Evolutionary conservation across 2,797 vertebrate species (phyloP), one percentile per base, ranked within the genome.

Genomic region (Setipinna tenuifilis): DNA sequence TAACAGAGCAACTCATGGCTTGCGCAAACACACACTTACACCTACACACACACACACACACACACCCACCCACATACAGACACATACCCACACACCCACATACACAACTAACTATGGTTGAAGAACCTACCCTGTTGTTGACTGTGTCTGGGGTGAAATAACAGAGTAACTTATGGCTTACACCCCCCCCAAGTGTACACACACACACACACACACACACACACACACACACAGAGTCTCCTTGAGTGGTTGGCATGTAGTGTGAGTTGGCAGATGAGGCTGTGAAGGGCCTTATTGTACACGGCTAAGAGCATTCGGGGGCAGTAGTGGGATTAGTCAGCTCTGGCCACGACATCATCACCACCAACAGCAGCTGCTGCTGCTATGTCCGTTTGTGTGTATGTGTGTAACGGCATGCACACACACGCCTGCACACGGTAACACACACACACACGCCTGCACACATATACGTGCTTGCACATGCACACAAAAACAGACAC

Each of bases 241-340:
- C 62, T 65, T 65, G 62, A 65, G 28, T 65, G 62, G 62, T 23
- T 65, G 62, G 23, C 62, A 65, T 65, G 62, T 14, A 28, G 62
- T 23, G 10, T 25, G 61, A 9, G 23, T 19, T 23, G 61, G 61
- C 61, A 28, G 62, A 28, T 14, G 62, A 65, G 62, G 62, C 62
- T 65, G 23, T 65, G 11, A 65, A 65, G 62, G 62, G 62, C 23
- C 23, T 25, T 65, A 65, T 65, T 65, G 62, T 65, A 65, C 62
- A 65, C 12, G 61, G 61, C 61, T 12, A 9, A 21, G 62, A 65
- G 62, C 62, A 28, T 23, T 28, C 14, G 62, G 62, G 25, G 62
- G 62, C 62, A 65, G 25, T 14, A 65, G 62, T 65, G 62, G 62
- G 62, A 65, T 65, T 65, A 65, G 62, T 65, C 23, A 28, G 23